Conservation (phyloP, 2,888 invertebrate genomes). For the Xanthorhoe spadicearia region DNA sequence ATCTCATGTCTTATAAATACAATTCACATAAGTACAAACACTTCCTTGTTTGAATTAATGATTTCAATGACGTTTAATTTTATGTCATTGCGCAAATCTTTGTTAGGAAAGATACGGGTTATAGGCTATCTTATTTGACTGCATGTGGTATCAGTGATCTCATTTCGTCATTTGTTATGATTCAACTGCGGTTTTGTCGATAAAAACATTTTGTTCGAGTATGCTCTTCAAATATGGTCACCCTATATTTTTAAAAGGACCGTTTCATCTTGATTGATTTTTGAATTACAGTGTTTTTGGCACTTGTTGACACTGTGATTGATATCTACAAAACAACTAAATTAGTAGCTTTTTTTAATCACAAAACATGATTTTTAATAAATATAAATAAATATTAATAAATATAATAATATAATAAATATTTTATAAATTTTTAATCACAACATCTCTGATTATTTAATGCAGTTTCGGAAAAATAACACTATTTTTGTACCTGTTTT, state of each 20-base stretch:
- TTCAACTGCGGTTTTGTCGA: not conserved
- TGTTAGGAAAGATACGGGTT: constrained; percentile 47
- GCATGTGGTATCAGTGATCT: constrained; percentile 7
- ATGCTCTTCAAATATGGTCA: constrained; percentile 3
- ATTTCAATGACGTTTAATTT: constrained; percentile 10
- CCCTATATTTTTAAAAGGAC: constrained; percentile 15
- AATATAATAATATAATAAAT: no score
- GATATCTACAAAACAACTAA: no score
- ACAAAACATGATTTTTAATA: no score
- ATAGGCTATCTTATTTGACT: constrained; percentile 35
- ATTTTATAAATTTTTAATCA: no score
- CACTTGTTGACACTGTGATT: no score
- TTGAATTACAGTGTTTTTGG: no score
- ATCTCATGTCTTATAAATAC: not conserved
- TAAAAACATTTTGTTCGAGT: not conserved
- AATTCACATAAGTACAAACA: constrained; percentile 2
- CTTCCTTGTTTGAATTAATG: constrained; percentile 17
- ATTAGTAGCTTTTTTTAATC: no score
- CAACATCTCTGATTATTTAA: no score
- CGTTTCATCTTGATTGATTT: no score
- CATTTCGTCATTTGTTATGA: constrained; percentile 11
- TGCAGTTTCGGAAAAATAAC: no score
- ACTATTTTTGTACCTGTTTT: no score
- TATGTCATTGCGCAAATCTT: constrained; percentile 20
- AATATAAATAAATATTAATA: no score